Evolutionary conservation across 2,797 vertebrate species (phyloP).

Genomic region (Lacerta viridis): DNA sequence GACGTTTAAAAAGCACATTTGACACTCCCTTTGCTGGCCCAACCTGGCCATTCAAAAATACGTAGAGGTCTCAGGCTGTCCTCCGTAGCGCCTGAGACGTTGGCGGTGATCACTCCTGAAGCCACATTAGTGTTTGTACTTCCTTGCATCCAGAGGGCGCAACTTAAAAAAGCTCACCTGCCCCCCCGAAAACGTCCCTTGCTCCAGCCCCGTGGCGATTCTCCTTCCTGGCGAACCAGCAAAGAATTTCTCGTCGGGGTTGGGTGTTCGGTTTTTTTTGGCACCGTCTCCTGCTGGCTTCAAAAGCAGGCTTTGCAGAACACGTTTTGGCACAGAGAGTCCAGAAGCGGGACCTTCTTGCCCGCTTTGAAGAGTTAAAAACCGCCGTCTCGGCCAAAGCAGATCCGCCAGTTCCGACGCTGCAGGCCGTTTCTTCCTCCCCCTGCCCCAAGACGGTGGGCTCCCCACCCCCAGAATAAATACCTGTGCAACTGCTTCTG

Average conservation of each 20-base stretch:
- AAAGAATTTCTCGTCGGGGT: not conserved
- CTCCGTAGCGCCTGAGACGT: slow-evolving; percentile 15
- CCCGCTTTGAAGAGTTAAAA: not conserved
- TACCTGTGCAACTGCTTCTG: slow-evolving; percentile 21
- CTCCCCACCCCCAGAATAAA: not conserved
- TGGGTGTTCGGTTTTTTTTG: not conserved
- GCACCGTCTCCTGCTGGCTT: slow-evolving; percentile 36
- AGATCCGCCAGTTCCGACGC: not conserved
- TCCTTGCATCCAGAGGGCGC: not conserved
- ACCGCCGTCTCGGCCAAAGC: slow-evolving; percentile 14
- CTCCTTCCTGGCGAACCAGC: slow-evolving; percentile 15
- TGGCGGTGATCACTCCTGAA: not conserved
- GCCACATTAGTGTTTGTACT: slow-evolving; percentile 18
- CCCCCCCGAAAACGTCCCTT: not conserved
- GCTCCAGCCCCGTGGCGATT: not conserved
- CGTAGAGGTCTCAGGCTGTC: slow-evolving; percentile 23
- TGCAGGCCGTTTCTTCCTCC: rapidly evolving
- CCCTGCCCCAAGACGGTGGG: not conserved
- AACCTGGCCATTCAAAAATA: not conserved
- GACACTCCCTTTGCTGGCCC: slow-evolving; percentile 55
- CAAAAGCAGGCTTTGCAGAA: slow-evolving; percentile 23
- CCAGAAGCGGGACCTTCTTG: not conserved
- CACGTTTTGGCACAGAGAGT: slow-evolving; percentile 25
- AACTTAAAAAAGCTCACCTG: not conserved
- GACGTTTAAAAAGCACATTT: slow-evolving; percentile 43